Evolutionary conservation across 2,113 vertebrate species (phyloP).

Genomic region (Drymodes brunneopygia): DNA sequence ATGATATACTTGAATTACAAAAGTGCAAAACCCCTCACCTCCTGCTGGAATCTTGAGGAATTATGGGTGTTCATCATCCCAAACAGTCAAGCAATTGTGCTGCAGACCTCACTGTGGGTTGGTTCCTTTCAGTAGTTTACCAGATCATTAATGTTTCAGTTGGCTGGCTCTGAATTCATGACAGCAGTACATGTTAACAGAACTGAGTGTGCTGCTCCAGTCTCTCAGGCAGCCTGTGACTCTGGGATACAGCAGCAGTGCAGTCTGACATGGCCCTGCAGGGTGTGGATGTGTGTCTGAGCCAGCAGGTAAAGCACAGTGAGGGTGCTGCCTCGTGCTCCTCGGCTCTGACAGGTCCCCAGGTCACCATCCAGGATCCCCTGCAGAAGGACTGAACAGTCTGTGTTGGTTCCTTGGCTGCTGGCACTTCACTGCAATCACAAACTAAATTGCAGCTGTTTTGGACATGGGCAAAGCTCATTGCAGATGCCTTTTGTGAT

Average conservation of each 20-base stretch:
- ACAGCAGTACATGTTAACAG: background rate
- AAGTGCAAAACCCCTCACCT: background rate
- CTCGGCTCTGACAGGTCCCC: background rate
- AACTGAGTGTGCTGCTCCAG: background rate
- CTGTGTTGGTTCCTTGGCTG: background rate
- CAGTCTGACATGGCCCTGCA: background rate
- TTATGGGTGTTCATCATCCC: background rate
- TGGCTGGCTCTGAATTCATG: slow-evolving; percentile 9
- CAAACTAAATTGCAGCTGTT: background rate
- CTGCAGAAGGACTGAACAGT: background rate
- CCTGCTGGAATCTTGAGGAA: background rate
- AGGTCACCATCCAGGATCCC: background rate
- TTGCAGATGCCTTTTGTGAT: background rate
- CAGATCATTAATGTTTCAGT: slow-evolving; percentile 33
- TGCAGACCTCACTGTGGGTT: background rate
- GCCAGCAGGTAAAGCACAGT: background rate
- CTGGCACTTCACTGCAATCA: background rate
- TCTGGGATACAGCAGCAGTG: background rate
- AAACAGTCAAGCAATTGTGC: background rate
- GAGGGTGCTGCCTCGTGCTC: background rate
- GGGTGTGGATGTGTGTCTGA: background rate
- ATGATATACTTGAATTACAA: background rate
- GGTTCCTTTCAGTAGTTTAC: background rate
- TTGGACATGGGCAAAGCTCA: background rate
- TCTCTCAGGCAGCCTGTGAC: background rate